A percentile compares a stretch with the other conserved stretches of the same genome.
Conservation (phyloP, 2,888 invertebrate species). For the Pandemis cinnamomeana region DNA sequence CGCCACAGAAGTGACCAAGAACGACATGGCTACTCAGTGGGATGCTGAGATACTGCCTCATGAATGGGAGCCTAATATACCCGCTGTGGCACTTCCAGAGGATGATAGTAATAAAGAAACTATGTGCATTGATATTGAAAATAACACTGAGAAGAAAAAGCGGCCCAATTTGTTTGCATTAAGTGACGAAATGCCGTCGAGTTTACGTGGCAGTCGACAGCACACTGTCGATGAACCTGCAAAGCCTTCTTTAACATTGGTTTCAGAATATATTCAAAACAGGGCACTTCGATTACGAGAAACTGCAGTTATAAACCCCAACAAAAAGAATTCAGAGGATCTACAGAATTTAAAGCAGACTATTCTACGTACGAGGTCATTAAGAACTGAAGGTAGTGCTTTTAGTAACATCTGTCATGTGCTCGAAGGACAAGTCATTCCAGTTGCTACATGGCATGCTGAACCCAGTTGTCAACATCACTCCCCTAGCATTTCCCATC, state of each 20-base stretch:
- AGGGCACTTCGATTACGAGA: slow-evolving; percentile 71
- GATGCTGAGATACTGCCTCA: slow-evolving; percentile 60
- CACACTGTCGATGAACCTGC: slow-evolving; percentile 51
- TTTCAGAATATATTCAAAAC: slow-evolving; percentile 74
- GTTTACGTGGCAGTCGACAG: slow-evolving; percentile 60
- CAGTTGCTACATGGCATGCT: slow-evolving; percentile 72
- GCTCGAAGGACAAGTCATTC: slow-evolving; percentile 69
- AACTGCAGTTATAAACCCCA: slow-evolving; percentile 49
- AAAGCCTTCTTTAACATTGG: slow-evolving; percentile 68
- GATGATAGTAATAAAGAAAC: slow-evolving; percentile 61
- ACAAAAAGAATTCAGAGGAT: slow-evolving; percentile 61
- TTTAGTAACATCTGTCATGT: slow-evolving; percentile 68
- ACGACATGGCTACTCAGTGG: slow-evolving; percentile 77
- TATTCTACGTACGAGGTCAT: slow-evolving; percentile 64
- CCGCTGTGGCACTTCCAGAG: slow-evolving; percentile 60
- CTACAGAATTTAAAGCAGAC: slow-evolving; percentile 71
- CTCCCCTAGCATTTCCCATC: slow-evolving; percentile 45
- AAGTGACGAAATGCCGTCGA: slow-evolving; percentile 78
- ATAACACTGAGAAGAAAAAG: slow-evolving; percentile 62
- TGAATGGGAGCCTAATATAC: slow-evolving; percentile 68
- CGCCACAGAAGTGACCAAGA: slow-evolving; percentile 48
- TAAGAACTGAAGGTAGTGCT: slow-evolving; percentile 67
- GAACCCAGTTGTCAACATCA: slow-evolving; percentile 58
- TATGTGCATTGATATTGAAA: slow-evolving; percentile 52
- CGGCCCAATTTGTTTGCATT: slow-evolving; percentile 72